Evolutionary conservation across 2,113 vertebrate genomes (phyloP).

Genomic region (Plestiodon gilberti): DNA sequence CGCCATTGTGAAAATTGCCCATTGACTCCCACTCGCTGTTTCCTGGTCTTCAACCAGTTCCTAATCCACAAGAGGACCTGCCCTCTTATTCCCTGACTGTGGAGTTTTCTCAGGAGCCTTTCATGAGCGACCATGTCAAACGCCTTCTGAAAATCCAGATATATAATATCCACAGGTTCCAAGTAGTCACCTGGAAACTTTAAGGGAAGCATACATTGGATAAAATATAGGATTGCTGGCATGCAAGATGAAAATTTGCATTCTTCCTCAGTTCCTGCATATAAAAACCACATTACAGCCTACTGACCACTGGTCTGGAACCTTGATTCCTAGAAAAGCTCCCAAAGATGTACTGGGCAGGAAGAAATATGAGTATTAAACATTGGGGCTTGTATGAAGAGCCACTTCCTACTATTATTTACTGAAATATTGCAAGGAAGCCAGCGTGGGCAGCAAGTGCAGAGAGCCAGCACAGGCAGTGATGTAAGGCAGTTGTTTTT

Average conservation of each 20-base stretch:
- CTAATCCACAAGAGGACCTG: too few relatives aligned
- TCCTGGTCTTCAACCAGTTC: too few relatives aligned
- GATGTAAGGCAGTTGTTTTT: conserved; percentile 21
- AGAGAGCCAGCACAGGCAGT: background rate
- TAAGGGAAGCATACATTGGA: background rate
- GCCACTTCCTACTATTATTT: background rate
- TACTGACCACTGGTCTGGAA: background rate
- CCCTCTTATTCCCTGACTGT: too few relatives aligned
- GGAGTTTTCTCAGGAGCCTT: too few relatives aligned
- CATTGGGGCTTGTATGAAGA: background rate
- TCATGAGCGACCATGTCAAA: too few relatives aligned
- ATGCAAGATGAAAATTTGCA: background rate
- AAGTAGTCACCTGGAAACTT: background rate
- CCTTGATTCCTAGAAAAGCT: background rate
- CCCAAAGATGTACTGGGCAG: background rate
- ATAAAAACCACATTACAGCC: background rate
- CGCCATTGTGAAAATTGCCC: too few relatives aligned
- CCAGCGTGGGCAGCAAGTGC: background rate
- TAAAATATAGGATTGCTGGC: background rate
- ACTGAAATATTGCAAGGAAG: background rate
- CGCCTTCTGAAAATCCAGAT: too few relatives aligned
- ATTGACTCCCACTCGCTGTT: too few relatives aligned
- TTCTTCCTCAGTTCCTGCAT: background rate
- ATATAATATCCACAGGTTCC: too few relatives aligned
- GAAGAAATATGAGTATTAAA: background rate